These are phyloP conservation scores for Euzetes globulus DNA, from an alignment of 2,888 invertebrate genomes.

Conservation along the genomic window DNA sequence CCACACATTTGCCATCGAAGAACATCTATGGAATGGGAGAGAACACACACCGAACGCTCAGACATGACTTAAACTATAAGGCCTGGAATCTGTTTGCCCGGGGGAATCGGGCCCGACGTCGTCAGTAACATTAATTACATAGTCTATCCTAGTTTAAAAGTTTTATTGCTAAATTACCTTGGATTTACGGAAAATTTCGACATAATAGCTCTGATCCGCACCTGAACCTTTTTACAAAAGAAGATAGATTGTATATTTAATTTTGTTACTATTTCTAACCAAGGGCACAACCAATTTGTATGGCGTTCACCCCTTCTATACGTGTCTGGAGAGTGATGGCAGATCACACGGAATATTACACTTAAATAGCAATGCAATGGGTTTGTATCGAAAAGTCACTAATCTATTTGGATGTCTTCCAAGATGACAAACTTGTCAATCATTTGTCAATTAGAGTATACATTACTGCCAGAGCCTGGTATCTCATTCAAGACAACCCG, in stretches of 20 bases:
- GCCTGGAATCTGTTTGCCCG: slow-evolving; percentile 29
- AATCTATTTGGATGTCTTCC: too few relatives aligned
- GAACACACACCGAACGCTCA: slow-evolving; percentile 44
- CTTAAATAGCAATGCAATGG: slow-evolving; percentile 79
- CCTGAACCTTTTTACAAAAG: too few relatives aligned
- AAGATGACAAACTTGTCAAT: not conserved
- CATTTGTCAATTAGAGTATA: slow-evolving; percentile 41
- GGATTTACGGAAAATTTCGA: too few relatives aligned
- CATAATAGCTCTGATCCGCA: too few relatives aligned
- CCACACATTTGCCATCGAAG: slow-evolving; percentile 23
- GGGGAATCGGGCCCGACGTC: too few relatives aligned
- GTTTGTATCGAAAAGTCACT: slow-evolving; percentile 50
- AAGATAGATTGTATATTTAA: too few relatives aligned
- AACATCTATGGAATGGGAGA: slow-evolving; percentile 53
- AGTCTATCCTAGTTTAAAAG: slow-evolving; percentile 49
- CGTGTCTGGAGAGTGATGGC: slow-evolving; percentile 22
- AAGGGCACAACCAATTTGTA: slow-evolving; percentile 12
- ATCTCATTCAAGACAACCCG: slow-evolving; percentile 74
- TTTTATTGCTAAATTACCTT: too few relatives aligned
- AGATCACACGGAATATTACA: slow-evolving; percentile 63
- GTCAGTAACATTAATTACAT: too few relatives aligned
- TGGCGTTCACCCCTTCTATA: slow-evolving; percentile 31
- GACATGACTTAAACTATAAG: slow-evolving; percentile 18
- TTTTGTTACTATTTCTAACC: too few relatives aligned
- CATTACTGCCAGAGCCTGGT: slow-evolving; percentile 69